Evolutionary conservation across 2,113 vertebrate species (phyloP).

Genomic region (Sapajus apella): DNA sequence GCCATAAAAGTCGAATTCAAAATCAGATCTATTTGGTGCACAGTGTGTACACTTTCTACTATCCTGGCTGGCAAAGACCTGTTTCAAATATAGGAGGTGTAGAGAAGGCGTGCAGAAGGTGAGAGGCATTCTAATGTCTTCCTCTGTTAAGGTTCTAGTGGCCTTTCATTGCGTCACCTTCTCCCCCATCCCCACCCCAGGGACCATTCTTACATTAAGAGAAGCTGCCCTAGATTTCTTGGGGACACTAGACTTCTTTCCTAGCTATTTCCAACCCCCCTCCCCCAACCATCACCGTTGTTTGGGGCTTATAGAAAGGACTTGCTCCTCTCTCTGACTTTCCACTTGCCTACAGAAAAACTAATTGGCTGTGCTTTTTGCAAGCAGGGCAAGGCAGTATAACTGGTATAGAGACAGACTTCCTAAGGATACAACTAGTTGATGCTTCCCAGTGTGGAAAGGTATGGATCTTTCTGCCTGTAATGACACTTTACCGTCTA

Average conservation of each 20-base stretch:
- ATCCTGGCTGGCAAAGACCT: neutral
- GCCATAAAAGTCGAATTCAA: neutral
- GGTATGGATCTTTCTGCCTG: neutral
- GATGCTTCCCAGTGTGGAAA: neutral
- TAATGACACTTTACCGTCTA: no score
- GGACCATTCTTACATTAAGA: neutral
- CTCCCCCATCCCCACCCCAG: neutral
- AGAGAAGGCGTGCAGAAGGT: neutral
- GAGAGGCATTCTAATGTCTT: neutral
- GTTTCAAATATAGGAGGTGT: neutral
- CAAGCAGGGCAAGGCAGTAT: neutral
- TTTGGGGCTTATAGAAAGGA: neutral
- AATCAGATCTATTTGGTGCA: neutral
- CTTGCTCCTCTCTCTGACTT: neutral
- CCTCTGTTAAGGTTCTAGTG: neutral
- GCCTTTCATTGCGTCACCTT: neutral
- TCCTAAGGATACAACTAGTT: neutral
- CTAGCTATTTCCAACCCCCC: neutral
- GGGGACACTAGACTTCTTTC: neutral
- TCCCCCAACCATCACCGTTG: no score
- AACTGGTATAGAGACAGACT: neutral
- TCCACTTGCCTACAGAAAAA: neutral
- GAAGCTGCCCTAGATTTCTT: neutral
- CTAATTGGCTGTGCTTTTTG: neutral
- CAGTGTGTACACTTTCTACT: neutral